phyloP scores from a whole-genome alignment of 2,888 invertebrate species.

The Tribolium freemani region DNA sequence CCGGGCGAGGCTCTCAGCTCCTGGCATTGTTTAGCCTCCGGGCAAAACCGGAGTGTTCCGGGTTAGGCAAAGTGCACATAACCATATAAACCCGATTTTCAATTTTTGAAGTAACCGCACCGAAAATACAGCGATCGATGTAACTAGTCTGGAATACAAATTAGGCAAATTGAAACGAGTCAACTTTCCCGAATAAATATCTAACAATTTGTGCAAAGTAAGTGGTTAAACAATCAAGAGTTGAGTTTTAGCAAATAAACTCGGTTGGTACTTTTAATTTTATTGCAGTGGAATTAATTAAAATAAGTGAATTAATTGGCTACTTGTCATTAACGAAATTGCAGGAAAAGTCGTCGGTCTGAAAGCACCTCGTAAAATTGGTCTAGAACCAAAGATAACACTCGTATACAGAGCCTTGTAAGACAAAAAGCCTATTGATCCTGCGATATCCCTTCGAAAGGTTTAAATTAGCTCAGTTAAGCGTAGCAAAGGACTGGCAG shows the following conservation, averaged over 20 bases:
- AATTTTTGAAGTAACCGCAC: background rate
- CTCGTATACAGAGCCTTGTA: constrained; percentile 5
- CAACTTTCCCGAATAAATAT: background rate
- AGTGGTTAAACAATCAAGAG: background rate
- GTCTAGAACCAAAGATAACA: constrained; percentile 18
- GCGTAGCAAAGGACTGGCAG: constrained; percentile 7
- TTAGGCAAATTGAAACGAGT: constrained; percentile 10
- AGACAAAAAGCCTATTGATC: constrained; percentile 30
- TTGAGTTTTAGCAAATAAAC: background rate
- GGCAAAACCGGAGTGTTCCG: constrained; percentile 30
- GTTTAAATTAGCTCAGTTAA: constrained; percentile 27
- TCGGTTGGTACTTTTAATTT: background rate
- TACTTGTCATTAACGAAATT: constrained; percentile 17
- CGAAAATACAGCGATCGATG: background rate
- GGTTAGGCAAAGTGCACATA: constrained; percentile 15
- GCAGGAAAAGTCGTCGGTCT: constrained; percentile 3
- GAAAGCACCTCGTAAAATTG: constrained; percentile 26
- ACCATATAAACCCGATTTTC: constrained; percentile 9
- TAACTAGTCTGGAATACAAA: constrained; percentile 1
- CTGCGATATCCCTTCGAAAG: constrained; percentile 13
- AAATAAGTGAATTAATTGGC: constrained; percentile 19
- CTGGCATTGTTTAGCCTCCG: constrained; percentile 46
- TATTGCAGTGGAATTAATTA: constrained; percentile 14
- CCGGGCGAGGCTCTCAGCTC: constrained; percentile 48
- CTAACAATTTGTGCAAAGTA: background rate